A percentile compares a stretch with the other conserved stretches of the same genome.
phyloP scores from a whole-genome alignment of 2,797 vertebrate genomes.

The Halcyon leucocephala region DNA sequence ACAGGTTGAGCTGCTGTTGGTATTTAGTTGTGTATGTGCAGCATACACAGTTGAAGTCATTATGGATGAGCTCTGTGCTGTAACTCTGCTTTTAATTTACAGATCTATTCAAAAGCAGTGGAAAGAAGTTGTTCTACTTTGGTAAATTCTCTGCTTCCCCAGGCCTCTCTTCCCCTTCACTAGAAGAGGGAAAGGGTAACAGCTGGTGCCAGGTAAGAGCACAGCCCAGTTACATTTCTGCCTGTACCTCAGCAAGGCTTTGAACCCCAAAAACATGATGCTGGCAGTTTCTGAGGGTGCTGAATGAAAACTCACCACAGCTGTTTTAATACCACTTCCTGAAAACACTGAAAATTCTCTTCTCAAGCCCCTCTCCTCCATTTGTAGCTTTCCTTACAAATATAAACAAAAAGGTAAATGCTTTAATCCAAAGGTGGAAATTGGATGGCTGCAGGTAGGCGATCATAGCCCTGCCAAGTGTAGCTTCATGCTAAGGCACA shows the following conservation, averaged over 20 bases:
- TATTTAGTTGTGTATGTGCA: accelerated
- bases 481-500: not conserved
- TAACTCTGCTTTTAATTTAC: not conserved
- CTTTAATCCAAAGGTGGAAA: not conserved
- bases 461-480: accelerated
- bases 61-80: no score
- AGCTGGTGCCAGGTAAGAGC: no score
- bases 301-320: accelerated
- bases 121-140: not conserved
- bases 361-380: not conserved
- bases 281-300: not conserved
- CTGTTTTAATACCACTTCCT: not conserved
- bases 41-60: accelerated
- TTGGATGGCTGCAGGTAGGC: accelerated
- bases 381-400: not conserved
- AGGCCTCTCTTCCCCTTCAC: not conserved
- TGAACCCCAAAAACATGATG: accelerated
- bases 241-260: not conserved
- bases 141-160: not conserved
- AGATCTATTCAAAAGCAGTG: not conserved
- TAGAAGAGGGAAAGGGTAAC: not conserved
- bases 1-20: not conserved
- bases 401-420: not conserved
- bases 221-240: not conserved
- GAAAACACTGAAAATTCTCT: not conserved